A percentile compares a stretch with the other conserved stretches of the same genome.
Conservation (phyloP, 2,113 vertebrate species). For the Leiothrix lutea region DNA sequence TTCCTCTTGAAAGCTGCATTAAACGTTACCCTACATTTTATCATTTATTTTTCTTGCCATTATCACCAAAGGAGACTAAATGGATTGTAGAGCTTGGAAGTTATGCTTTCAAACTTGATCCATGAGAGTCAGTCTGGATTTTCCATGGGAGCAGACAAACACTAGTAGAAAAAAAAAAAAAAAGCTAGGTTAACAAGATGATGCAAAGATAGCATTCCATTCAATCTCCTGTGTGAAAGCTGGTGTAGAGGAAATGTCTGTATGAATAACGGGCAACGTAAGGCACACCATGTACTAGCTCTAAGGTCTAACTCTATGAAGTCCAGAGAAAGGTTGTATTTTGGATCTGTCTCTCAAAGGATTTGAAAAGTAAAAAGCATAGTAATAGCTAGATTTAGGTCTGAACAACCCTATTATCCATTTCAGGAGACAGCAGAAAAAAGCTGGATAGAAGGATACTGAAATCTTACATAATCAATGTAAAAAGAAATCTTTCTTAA, state of each 20-base stretch:
- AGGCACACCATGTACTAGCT: not conserved
- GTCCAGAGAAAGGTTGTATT: not conserved
- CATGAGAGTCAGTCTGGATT: not conserved
- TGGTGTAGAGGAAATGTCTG: not conserved
- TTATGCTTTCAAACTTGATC: not conserved
- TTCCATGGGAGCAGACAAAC: not conserved
- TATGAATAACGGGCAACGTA: not conserved
- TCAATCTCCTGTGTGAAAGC: not conserved
- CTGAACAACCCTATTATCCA: fast-evolving
- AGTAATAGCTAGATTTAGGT: not conserved
- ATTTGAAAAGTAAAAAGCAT: not conserved
- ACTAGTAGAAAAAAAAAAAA: not conserved
- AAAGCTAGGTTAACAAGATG: not conserved
- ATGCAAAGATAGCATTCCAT: not conserved
- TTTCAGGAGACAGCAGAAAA: not conserved
- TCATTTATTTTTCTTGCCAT: not conserved
- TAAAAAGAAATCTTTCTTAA: not conserved
- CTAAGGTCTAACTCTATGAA: not conserved
- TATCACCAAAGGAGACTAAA: not conserved
- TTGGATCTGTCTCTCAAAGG: not conserved
- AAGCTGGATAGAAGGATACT: not conserved
- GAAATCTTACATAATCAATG: not conserved
- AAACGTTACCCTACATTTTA: not conserved
- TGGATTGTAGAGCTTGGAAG: not conserved
- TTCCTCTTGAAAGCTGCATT: not conserved